Evolutionary conservation across 1,140 invertebrate species (phyloP), one percentile per base, ranked within the genome.

Genomic region (Caenorhabditis inopinata): DNA sequence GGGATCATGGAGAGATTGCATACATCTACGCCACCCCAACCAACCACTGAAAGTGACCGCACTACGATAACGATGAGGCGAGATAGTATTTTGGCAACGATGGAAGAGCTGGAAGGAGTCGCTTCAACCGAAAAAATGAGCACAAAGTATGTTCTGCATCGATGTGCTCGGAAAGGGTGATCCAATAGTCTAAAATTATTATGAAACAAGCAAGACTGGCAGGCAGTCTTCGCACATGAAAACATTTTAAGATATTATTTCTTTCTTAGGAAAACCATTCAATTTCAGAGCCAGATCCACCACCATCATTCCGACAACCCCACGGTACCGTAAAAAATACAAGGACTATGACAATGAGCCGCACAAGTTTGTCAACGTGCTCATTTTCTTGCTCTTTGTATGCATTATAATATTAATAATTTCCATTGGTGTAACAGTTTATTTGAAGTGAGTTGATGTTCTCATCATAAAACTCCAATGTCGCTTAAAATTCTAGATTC

Each of bases 381-480:
- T 68, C 32, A 68, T 68, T 21, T 68, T 68, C 32, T 29, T 68
- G 5, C 58, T 68, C 4, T 68, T 68, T 21, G 35, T 68, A 68
- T 68, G 58, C 21, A 32, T 68, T 12, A 68, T 68, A n/a, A 68
- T 68, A 21, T 42, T 68, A 18, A 68, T 68, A 16, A 68, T 68
- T 68, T 68, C 58, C 2, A 68, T 68, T 9, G 58, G 58, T 38
- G 58, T 68, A n/a, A 68, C 58, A 6, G 58, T 68, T 18, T 68
- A 68, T 42, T 68, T 68, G 58, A 68, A 68, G 58, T 68, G n/a
- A 68, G 58, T n/a, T n/a, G n/a, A n/a, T n/a, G n/a, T 42, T 42
- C 38, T 18, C 38, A 42, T 7, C 5, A 42, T 42, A 42, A 42
- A 42, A 42, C n/a, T n/a, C n/a, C n/a, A n/a, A n/a, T 32, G 0